Evolutionary conservation across 2,113 vertebrate species (phyloP), one percentile per base, ranked within the genome.

Genomic region (Lanius ludovicianus): DNA sequence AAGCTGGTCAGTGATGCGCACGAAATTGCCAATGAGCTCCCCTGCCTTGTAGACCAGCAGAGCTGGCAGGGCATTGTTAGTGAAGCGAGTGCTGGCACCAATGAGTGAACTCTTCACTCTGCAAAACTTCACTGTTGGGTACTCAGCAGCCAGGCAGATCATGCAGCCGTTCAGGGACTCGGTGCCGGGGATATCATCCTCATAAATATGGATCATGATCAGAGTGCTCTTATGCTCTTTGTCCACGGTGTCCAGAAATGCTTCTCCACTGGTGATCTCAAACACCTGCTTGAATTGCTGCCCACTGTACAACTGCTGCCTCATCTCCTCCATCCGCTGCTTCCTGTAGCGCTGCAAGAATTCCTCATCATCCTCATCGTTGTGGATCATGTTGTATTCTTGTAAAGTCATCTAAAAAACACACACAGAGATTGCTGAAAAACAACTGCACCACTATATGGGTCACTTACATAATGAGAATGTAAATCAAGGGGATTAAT

Each of bases 311-410:
- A 99, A 86, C 97, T 99, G 99, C 77, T 98, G 98, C 28, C 98
- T 98, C 99, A 99, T 99, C 96, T 99, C 99, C 73, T 99, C 99
- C 85, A 99, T 99, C 47, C 99, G 98, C 98, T 99, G 99, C 97
- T 98, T 98, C n/a, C 99, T 98, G 97, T 99, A 99, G 52, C 98
- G 99, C 97, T 99, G 98, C 42, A 99, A 95, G 93, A 99, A 99
- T 5, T 98, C 98, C 94, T 99, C 99, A 2, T 99, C 99, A 0
- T 99, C 99, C 13, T 98, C 97, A 4, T 98, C 98, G 2, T 98
- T 98, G 47, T 98, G 98, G 78, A 99, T 96, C 96, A 98, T 97
- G 92, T 98, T 98, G 87, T 99, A 99, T n/a, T 99, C 99, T 70
- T 99, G 98, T 95, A 99, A 97, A 2, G 98, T 98, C 98, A 99